Percentiles rank a stretch among this genome's conserved stretches.
These are phyloP conservation scores for Lagopus leucura DNA, from an alignment of 2,113 vertebrate genomes.

Conservation along the genomic window DNA sequence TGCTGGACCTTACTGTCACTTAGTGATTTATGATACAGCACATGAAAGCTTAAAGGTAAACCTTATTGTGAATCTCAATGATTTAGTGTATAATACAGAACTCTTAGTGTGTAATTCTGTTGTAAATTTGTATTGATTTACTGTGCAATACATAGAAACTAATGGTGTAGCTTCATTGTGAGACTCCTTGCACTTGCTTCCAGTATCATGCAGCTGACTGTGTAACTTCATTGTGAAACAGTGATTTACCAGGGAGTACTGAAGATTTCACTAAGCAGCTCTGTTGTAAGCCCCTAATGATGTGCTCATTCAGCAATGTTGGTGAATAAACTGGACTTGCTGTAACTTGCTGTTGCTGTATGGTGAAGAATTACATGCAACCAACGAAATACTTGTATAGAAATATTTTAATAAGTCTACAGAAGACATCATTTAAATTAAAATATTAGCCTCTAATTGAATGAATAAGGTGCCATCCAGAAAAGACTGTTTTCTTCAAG, in stretches of 20 bases:
- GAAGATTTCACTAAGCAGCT: not conserved
- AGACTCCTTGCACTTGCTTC: not conserved
- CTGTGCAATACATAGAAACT: slow-evolving; percentile 7
- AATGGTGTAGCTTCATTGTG: not conserved
- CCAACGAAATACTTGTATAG: not conserved
- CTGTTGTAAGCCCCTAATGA: not conserved
- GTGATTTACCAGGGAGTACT: not conserved
- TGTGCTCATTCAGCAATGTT: not conserved
- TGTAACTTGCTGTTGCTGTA: not conserved
- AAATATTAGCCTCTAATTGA: not conserved
- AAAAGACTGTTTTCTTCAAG: not conserved
- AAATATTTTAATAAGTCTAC: not conserved
- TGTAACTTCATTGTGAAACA: not conserved
- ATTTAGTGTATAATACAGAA: slow-evolving; percentile 32
- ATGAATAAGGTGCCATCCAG: not conserved
- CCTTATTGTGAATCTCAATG: slow-evolving; percentile 36
- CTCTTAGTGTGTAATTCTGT: slow-evolving; percentile 36
- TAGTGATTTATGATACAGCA: slow-evolving; percentile 32
- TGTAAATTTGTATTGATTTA: slow-evolving; percentile 69
- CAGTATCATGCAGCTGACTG: not conserved
- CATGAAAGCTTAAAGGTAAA: slow-evolving; percentile 40
- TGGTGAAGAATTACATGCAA: not conserved
- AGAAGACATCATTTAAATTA: not conserved
- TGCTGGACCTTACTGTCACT: not conserved
- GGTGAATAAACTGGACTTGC: not conserved